Evolutionary conservation across 1,140 invertebrate genomes (phyloP).

Genomic region (Zaprionus capensis): DNA sequence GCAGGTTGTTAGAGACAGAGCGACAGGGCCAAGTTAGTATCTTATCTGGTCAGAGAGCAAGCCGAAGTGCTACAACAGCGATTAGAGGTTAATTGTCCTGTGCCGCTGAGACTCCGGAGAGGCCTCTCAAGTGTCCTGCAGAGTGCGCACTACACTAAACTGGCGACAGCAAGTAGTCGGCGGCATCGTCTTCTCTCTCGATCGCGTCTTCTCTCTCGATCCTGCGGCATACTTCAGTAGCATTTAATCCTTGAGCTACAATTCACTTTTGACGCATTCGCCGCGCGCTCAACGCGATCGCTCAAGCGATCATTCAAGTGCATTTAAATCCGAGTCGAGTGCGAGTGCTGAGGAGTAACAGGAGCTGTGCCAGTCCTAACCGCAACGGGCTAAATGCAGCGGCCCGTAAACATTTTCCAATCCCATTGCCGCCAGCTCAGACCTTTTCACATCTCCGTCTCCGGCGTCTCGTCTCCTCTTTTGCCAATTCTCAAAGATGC

Average conservation of each 20-base stretch:
- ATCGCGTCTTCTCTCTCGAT: neutral
- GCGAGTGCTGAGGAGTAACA: slow-evolving; percentile 28
- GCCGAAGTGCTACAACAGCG: slow-evolving; percentile 67
- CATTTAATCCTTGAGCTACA: slow-evolving; percentile 69
- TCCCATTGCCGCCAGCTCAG: slow-evolving; percentile 7
- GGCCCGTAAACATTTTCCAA: slow-evolving; percentile 60
- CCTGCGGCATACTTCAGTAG: slow-evolving; percentile 70
- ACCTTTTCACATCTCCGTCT: neutral
- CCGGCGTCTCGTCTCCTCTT: slow-evolving; percentile 7
- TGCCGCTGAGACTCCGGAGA: neutral
- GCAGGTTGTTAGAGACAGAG: slow-evolving; percentile 28
- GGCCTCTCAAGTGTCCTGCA: slow-evolving; percentile 37
- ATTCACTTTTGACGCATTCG: slow-evolving; percentile 80
- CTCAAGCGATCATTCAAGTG: slow-evolving; percentile 70
- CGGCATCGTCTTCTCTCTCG: slow-evolving; percentile 1
- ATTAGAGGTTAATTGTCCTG: slow-evolving; percentile 61
- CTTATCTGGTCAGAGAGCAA: slow-evolving; percentile 61
- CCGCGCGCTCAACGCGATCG: slow-evolving; percentile 20
- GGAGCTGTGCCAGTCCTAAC: slow-evolving; percentile 50
- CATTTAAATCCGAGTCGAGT: slow-evolving; percentile 69
- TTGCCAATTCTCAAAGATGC: slow-evolving; percentile 57
- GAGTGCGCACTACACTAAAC: slow-evolving; percentile 22
- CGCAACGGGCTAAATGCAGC: slow-evolving; percentile 61
- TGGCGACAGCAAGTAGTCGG: slow-evolving; percentile 45
- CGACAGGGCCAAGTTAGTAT: slow-evolving; percentile 23